A percentile compares a stretch with the other conserved stretches of the same genome.
phyloP scores from a whole-genome alignment of 2,888 invertebrate genomes.

The Standfussiana lucernea region DNA sequence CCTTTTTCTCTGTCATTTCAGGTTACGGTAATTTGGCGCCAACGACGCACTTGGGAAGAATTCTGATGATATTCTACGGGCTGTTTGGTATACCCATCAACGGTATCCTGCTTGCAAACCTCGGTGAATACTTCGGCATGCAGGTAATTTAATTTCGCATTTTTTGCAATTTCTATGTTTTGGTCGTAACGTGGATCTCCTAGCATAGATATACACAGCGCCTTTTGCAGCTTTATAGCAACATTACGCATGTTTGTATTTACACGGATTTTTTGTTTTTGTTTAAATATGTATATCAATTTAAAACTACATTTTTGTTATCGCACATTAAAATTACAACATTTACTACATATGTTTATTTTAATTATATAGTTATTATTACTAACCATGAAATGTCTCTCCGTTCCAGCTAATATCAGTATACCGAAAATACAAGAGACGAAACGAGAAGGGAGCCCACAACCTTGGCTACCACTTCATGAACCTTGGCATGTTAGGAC shows the following conservation, averaged over 20 bases:
- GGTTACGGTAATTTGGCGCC: slow-evolving; percentile 98
- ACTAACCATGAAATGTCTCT: background rate
- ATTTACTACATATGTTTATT: background rate
- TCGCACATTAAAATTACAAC: background rate
- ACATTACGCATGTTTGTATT: background rate
- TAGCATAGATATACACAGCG: background rate
- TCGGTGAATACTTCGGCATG: slow-evolving; percentile 96
- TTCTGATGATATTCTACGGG: slow-evolving; percentile 97
- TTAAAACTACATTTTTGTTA: background rate
- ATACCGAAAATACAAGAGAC: slow-evolving; percentile 95
- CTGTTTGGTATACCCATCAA: slow-evolving; percentile 96
- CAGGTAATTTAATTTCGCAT: slow-evolving; percentile 89
- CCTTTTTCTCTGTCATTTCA: slow-evolving; percentile 75
- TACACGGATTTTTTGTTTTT: background rate
- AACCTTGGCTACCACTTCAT: slow-evolving; percentile 92
- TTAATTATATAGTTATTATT: background rate
- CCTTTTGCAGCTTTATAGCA: background rate
- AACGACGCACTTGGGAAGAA: slow-evolving; percentile 94
- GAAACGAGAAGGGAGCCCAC: slow-evolving; percentile 91
- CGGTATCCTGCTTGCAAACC: slow-evolving; percentile 94
- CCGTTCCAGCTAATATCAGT: slow-evolving; percentile 93
- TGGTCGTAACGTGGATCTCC: too few relatives aligned
- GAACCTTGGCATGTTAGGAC: slow-evolving; percentile 94
- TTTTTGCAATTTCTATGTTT: background rate
- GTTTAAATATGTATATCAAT: background rate